Evolutionary conservation across 2,113 vertebrate genomes (phyloP), one percentile per base, ranked within the genome.

Genomic region (Anser cygnoides): DNA sequence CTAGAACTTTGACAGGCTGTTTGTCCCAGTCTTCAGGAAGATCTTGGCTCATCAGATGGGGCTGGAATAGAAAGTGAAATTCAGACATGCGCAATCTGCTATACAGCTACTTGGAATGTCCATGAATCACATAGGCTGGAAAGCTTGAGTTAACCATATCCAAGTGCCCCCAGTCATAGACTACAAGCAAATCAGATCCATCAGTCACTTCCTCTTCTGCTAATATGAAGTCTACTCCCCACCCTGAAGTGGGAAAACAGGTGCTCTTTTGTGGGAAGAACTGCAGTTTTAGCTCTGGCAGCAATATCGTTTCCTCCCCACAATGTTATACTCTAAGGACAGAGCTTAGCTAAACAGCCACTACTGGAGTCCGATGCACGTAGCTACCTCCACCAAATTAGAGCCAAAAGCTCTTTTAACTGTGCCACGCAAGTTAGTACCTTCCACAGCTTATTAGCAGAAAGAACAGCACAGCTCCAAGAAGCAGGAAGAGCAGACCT

Each of bases 11-110:
- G 57, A 99, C 99, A 0, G 99, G 98, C 82, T 86, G 99, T 90
- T 98, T 99, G 97, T 99, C 98, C 99, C 99, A 99, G 97, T 99
- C 99, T 9, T 99, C 98, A 16, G 99, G 98, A 90, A 99, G 97
- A 89, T 99, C 99, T 92, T 99, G 99, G 97, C 99, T 99, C 99
- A 99, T 99, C 82, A 99, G 97, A 95, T 99, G 99, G 23, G 99
- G 98, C 99, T 99, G 95, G 10, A 94, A 71, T 41, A 54, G 82
- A 28, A 76, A 76, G 67, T 12, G 22, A 49, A 82, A 70, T 61
- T 62, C 39, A 71, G 61, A 87, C 16, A 39, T 11, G 22, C 2
- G 29, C 2, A 13, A 21, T 76, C 89, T 76, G 75, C 78, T 59
- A 11, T 39, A 39, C 14, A 61, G 71, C 81, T 68, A 33, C 66